Percentiles rank a stretch among this genome's conserved stretches.
Conservation (phyloP, 1,140 invertebrate species). For the Euwallacea similis region DNA sequence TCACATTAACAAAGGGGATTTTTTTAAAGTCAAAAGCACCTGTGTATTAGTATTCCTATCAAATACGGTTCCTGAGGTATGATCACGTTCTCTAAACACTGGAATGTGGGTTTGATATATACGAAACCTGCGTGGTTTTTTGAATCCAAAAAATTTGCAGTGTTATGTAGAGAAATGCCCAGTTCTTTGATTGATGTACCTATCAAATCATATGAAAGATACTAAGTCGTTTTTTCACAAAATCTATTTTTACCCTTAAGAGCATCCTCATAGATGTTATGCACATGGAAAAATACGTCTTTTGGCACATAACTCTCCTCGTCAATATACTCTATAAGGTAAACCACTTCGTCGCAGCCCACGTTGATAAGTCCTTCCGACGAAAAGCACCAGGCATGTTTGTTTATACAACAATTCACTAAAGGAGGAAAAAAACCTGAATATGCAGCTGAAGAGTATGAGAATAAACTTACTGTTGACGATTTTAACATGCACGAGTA, state of each 20-base stretch:
- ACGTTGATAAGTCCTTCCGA: constrained; percentile 79
- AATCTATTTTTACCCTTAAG: constrained; percentile 61
- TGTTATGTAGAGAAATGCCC: constrained; percentile 67
- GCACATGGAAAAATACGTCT: constrained; percentile 78
- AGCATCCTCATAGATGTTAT: constrained; percentile 76
- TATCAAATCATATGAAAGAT: constrained; percentile 49
- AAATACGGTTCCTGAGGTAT: constrained; percentile 77
- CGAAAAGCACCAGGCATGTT: constrained; percentile 78
- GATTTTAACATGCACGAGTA: constrained; percentile 77
- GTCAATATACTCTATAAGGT: constrained; percentile 74
- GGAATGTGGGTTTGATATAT: constrained; percentile 79
- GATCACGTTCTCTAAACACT: constrained; percentile 78
- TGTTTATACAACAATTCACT: constrained; percentile 85
- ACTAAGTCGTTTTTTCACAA: constrained; percentile 6
- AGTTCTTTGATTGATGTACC: constrained; percentile 73
- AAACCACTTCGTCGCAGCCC: constrained; percentile 84
- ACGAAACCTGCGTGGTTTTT: constrained; percentile 83
- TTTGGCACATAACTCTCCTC: constrained; percentile 70
- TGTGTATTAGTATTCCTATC: constrained; percentile 80
- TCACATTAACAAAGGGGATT: constrained; percentile 38
- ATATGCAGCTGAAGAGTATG: background rate
- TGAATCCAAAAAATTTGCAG: constrained; percentile 71
- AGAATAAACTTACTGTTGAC: constrained; percentile 67
- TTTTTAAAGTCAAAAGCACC: constrained; percentile 52
- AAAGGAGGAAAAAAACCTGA: constrained; percentile 6